Percentiles rank a stretch among this genome's conserved stretches.
Evolutionary conservation across 2,797 vertebrate species (phyloP).

Genomic region (Lemur catta): DNA sequence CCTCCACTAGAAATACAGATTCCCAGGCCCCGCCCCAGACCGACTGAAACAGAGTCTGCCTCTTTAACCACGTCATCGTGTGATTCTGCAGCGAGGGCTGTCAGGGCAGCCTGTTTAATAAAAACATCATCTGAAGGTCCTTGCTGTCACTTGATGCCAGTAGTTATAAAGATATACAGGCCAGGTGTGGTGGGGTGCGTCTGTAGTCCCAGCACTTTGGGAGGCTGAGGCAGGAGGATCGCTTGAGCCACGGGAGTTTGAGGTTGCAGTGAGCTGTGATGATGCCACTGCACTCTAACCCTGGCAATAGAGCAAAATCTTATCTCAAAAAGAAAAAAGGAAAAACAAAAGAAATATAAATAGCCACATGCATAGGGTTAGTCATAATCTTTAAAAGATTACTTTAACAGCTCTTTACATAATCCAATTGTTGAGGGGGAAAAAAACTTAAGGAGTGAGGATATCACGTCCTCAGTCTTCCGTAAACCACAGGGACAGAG

Average conservation of each 20-base stretch:
- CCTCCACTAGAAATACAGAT: background rate
- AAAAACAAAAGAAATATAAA: background rate
- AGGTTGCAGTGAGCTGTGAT: background rate
- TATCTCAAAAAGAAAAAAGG: no score
- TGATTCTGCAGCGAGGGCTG: background rate
- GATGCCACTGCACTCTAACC: background rate
- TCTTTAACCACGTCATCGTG: background rate
- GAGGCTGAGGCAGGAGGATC: background rate
- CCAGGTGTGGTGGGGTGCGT: background rate
- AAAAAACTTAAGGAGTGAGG: background rate
- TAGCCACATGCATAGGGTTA: background rate
- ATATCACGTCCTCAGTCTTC: background rate
- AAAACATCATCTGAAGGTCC: background rate
- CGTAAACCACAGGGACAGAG: background rate
- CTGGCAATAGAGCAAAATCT: background rate
- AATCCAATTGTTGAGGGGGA: background rate
- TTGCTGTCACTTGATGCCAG: background rate
- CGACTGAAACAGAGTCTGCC: background rate
- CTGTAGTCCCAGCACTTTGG: background rate
- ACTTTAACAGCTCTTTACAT: background rate
- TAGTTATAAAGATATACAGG: background rate
- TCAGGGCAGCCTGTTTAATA: background rate
- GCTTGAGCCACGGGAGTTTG: background rate
- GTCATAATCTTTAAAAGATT: background rate
- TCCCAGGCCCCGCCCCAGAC: background rate